These are phyloP conservation scores for Sarotherodon lohbergeri DNA, from an alignment of 2,113 vertebrate species.

Conservation along the genomic window DNA sequence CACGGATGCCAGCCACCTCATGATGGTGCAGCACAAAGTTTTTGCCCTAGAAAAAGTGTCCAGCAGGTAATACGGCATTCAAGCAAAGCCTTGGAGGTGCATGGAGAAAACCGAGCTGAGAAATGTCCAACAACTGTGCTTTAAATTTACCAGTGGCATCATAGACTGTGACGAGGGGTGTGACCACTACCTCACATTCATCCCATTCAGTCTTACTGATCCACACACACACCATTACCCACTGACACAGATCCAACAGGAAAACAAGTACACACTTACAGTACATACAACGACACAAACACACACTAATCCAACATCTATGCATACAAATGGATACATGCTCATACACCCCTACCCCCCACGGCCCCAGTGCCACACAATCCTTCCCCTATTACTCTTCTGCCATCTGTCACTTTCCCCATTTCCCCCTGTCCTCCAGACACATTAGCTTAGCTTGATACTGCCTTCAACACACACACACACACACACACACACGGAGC, in stretches of 20 bases:
- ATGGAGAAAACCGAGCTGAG: neutral
- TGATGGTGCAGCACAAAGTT: neutral
- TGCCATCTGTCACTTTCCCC: constrained; percentile 51
- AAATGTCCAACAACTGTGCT: neutral
- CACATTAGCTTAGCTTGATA: neutral
- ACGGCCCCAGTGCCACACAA: constrained; percentile 50
- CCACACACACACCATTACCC: neutral
- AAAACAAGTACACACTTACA: neutral
- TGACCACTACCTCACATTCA: neutral
- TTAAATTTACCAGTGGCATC: neutral
- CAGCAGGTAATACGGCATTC: neutral
- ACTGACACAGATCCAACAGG: constrained; percentile 18
- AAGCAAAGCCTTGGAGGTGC: neutral
- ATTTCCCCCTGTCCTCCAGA: neutral
- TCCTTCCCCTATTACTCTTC: constrained; percentile 27
- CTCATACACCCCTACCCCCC: neutral
- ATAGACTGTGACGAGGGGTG: neutral
- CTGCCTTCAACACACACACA: neutral
- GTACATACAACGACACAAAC: neutral
- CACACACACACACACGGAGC: neutral
- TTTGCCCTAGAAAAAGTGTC: neutral
- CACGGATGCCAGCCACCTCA: constrained; percentile 69
- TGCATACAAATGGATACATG: neutral
- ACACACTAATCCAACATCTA: constrained; percentile 15
- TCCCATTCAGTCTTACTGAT: neutral